These are phyloP conservation scores for Suillia variegata DNA, from an alignment of 2,888 invertebrate species.

Conservation along the genomic window DNA sequence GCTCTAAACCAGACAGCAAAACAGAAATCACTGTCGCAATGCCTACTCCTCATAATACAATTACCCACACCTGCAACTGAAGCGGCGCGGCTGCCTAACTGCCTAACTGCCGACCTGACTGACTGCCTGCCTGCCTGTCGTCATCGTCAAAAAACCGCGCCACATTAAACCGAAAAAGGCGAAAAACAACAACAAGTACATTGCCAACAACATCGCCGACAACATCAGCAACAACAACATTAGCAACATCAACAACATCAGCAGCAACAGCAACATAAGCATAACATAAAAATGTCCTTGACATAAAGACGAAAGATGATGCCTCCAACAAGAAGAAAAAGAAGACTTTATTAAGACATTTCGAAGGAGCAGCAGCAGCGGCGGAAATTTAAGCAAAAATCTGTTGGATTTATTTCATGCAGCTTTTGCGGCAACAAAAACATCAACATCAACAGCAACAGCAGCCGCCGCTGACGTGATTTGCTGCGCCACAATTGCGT, in stretches of 20 bases:
- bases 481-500: slow-evolving; percentile 15
- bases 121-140: not conserved
- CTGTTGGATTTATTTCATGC: not conserved
- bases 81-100: no score
- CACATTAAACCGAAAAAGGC: not conserved
- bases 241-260: no score
- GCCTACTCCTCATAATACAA: slow-evolving; percentile 1
- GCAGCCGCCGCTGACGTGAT: slow-evolving; percentile 2
- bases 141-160: slow-evolving; percentile 24
- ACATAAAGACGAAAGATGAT: slow-evolving; percentile 40
- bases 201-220: no score
- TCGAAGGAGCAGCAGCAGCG: slow-evolving; percentile 32
- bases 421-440: slow-evolving; percentile 41
- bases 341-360: slow-evolving; percentile 51
- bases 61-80: not conserved
- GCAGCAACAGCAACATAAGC: slow-evolving; percentile 20
- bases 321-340: no score
- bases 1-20: no score
- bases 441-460: slow-evolving; percentile 18
- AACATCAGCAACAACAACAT: not conserved
- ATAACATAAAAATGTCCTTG: slow-evolving; percentile 50
- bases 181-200: slow-evolving; percentile 19
- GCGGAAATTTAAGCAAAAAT: not conserved
- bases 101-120: not conserved
- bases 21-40: not conserved